A percentile compares a stretch with the other conserved stretches of the same genome.
Evolutionary conservation across 2,888 invertebrate species (phyloP).

Genomic region (Pandemis cinnamomeana): DNA sequence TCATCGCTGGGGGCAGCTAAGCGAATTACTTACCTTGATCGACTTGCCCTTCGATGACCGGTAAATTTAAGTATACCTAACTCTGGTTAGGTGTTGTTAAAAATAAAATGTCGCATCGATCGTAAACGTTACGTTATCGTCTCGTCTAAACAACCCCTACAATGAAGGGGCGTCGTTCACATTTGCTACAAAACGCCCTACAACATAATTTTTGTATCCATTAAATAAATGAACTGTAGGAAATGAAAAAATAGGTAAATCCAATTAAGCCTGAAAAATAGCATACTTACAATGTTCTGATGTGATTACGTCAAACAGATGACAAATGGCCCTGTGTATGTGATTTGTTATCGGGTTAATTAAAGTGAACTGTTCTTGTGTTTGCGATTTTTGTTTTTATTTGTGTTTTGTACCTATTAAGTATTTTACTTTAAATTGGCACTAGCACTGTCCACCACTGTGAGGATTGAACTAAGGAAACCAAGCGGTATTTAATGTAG

Average conservation of each 20-base stretch:
- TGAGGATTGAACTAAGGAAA: not conserved
- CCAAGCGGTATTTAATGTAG: not conserved
- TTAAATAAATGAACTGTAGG: slow-evolving; percentile 66
- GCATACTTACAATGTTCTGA: slow-evolving; percentile 55
- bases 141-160: not conserved
- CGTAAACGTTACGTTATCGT: slow-evolving; percentile 2
- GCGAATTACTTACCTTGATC: too few species aligned
- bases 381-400: not conserved
- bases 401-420: not conserved
- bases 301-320: slow-evolving; percentile 48
- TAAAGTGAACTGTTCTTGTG: slow-evolving; percentile 5
- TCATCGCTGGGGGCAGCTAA: too few species aligned
- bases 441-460: not conserved
- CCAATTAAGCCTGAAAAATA: slow-evolving; percentile 59
- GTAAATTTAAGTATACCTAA: too few species aligned
- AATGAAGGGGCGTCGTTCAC: slow-evolving; percentile 50
- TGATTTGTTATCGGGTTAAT: slow-evolving; percentile 22
- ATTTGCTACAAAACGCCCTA: slow-evolving; percentile 56
- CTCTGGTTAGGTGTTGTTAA: too few species aligned
- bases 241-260: slow-evolving; percentile 65
- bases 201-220: slow-evolving; percentile 70
- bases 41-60: too few species aligned
- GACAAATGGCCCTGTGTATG: slow-evolving; percentile 43
- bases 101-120: not conserved
- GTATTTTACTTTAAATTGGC: not conserved